A percentile compares a stretch with the other conserved stretches of the same genome.
These are phyloP conservation scores for Xestoiulus laeticollis DNA, from an alignment of 2,888 invertebrate genomes.

Conservation along the genomic window DNA sequence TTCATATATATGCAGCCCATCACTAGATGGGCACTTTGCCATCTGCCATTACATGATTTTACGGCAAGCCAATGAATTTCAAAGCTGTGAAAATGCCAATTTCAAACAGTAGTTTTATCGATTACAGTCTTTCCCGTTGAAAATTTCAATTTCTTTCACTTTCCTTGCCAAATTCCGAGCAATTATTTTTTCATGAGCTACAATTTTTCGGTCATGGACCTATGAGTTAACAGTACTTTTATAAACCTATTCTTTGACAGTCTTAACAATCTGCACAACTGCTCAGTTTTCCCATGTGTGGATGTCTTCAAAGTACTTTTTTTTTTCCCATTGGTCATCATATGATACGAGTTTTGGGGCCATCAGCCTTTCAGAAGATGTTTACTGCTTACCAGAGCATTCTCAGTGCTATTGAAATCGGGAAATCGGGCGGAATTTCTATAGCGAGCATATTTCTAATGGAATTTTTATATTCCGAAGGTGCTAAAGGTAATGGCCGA, in stretches of 20 bases:
- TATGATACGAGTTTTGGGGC: background rate
- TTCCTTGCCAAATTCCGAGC: background rate
- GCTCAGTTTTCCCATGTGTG: background rate
- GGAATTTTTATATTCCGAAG: background rate
- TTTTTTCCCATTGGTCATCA: background rate
- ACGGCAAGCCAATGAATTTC: background rate
- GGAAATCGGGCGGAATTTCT: background rate
- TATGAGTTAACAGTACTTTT: background rate
- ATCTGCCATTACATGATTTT: background rate
- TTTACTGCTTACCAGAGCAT: background rate
- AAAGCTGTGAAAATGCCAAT: background rate
- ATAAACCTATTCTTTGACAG: background rate
- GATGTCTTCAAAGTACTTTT: background rate
- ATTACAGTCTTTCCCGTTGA: background rate
- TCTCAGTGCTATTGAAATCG: background rate
- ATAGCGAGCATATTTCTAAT: background rate
- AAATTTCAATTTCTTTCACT: constrained; percentile 9
- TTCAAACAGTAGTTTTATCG: background rate
- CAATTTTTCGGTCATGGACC: background rate
- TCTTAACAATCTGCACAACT: background rate
- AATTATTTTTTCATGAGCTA: background rate
- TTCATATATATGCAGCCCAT: background rate
- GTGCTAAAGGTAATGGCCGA: constrained; percentile 8
- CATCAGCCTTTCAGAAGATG: background rate
- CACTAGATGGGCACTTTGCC: background rate